Conservation (phyloP, 2,888 invertebrate genomes). For the Hirtodrosophila duncani region DNA sequence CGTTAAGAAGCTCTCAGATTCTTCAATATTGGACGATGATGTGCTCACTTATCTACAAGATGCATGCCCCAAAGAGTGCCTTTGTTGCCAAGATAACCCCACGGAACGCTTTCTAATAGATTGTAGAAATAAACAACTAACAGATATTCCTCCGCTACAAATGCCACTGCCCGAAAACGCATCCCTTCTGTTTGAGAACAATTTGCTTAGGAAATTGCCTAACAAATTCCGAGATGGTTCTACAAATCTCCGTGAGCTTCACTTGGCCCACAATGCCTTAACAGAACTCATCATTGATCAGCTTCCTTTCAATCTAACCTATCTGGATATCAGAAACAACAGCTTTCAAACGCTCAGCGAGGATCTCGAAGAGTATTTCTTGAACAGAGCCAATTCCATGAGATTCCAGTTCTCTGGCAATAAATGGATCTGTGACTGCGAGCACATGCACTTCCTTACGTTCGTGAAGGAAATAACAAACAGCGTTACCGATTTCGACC, state of each 20-base stretch:
- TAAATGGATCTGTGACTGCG: slow-evolving; percentile 24
- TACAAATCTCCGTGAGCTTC: background rate
- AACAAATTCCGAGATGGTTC: background rate
- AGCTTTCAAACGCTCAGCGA: background rate
- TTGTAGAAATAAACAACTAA: slow-evolving; percentile 2
- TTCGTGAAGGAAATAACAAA: no score
- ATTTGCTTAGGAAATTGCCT: background rate
- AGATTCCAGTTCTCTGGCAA: slow-evolving; percentile 11
- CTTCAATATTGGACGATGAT: no score
- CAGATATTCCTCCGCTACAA: background rate
- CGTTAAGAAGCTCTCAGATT: no score
- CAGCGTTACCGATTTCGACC: no score
- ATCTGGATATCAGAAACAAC: slow-evolving; percentile 24
- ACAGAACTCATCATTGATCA: background rate
- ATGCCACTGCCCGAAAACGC: no score
- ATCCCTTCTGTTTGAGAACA: background rate
- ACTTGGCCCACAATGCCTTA: slow-evolving; percentile 1
- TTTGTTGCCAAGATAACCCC: no score
- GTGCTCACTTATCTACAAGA: no score
- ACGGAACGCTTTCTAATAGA: no score
- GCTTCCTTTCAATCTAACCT: background rate
- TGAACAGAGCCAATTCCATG: background rate
- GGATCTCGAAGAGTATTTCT: background rate
- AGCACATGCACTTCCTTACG: no score
- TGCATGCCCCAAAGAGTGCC: no score